Base-by-base conservation (phyloP, 2,797 vertebrate genomes). In the Heterohyrax brucei region DNA sequence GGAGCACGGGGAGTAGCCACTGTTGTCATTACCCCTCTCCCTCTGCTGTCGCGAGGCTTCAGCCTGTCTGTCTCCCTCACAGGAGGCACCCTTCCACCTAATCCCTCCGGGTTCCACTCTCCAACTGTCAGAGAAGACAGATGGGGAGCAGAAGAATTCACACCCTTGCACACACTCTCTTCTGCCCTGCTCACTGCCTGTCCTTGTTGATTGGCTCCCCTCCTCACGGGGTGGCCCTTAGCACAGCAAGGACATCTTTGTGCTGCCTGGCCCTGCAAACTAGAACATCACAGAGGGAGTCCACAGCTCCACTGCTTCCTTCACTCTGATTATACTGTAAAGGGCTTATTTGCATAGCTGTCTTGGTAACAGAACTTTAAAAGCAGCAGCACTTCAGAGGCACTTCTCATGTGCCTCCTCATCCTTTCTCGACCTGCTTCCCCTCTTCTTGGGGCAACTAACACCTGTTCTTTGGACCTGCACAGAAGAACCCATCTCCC, bases 111-210 rank as follows among this genome's bases (percentile, higher is more conserved):
- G 92, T 95, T 97, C 95, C 89, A 77, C 81, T 98, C 95, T 97
- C 97, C 95, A 98, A 73, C 97, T 97, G 96, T 97, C 94, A 91
- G 93, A 93, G 92, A 0, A 4, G 97, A 98, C 97, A 98, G 97
- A 97, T 98, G 93, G 97, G 81, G 56, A 97, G 89, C 96, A 97
- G 89, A 97, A 93, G 84, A 92, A 96, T 96, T 91, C 75, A 18
- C 26, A 87, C 86, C 48, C 89, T 75, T 56, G n/a, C 87, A 64
- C 95, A 28, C 13, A 18, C 93, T 16, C 66, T 21, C 85, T 56
- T 83, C 92, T 94, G 84, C 92, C 82, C 88, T 81, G 46, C 39
- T 66, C 0, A 1, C 89, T 62, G 92, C 68, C 75, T 90, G 83
- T n/a, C 48, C 95, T 61, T 76, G 95, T 53, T 59, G 84, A 30